Base-by-base conservation (phyloP, 1,140 invertebrate species). In the Chrysoperla carnea region DNA sequence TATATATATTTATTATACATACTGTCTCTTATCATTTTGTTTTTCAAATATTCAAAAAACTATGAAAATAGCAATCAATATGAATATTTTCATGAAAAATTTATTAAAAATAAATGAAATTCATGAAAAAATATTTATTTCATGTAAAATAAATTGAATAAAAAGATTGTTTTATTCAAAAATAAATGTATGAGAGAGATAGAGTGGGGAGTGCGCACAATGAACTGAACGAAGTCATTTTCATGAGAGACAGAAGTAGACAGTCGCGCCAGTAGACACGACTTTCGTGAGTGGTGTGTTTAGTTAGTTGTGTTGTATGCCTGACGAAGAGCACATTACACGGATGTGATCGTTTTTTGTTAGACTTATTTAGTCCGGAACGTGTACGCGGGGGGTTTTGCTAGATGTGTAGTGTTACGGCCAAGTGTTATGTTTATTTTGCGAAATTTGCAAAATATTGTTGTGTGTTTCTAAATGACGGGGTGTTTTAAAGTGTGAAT, bases 1-100 rank as follows among this genome's bases (percentile, higher is more conserved):
- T 60, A 57, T 55, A 54, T 55, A 58, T 53, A 52, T 60, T 58
- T 53, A 47, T 49, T 54, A 56, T 52, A 56, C 57, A 53, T 52
- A 57, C 61, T 55, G 50, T 45, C 47, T 52, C 51, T 54, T 46
- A 46, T 45, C 37, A 23, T 37, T 37, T 8, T 13, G 37, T 37
- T 37, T 23, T 23, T 23, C 17, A 23, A n/a, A 23, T 23, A 23
- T 23, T 23, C 2, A 23, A 23, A 23, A 23, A 23, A 23, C 37
- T n/a, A 31, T 14, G 12, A 41, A 28, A 23, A 15, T 8, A 2
- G 2, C 1, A 4, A 2, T 5, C 4, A 12, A 8, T 12, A 13
- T 13, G 8, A 8, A 37, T 28, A 41, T 7, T 12, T 23, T 17
- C 6, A 28, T 28, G 40, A 15, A 27, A 29, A 13, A 13, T 7